These are phyloP conservation scores for Lutraria lutraria DNA, from an alignment of 2,888 invertebrate genomes.

Conservation along the genomic window DNA sequence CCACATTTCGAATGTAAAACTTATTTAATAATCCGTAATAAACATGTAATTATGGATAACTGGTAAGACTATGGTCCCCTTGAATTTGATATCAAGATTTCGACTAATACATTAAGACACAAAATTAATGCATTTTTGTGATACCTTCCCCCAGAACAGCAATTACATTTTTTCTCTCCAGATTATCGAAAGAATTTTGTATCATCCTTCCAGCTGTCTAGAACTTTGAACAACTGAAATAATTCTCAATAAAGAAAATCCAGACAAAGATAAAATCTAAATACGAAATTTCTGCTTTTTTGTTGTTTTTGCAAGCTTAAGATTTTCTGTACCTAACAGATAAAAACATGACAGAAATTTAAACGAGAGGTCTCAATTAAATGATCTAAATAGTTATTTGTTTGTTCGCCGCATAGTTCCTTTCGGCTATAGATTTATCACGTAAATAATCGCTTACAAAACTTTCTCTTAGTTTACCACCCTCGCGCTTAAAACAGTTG, in stretches of 20 bases:
- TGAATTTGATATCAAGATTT: constrained; percentile 11
- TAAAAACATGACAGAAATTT: constrained; percentile 21
- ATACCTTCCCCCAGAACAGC: not conserved
- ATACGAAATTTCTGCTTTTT: constrained; percentile 3
- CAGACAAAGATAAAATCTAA: constrained; percentile 18
- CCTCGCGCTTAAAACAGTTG: not conserved
- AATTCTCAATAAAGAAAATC: constrained; percentile 21
- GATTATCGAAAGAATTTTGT: constrained; percentile 15
- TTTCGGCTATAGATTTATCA: not conserved
- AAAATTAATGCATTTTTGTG: constrained; percentile 15
- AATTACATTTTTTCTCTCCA: not conserved
- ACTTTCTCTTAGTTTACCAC: constrained; percentile 6
- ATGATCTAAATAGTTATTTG: not conserved
- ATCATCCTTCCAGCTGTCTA: not conserved
- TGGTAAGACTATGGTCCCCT: not conserved
- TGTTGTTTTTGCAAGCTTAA: not conserved
- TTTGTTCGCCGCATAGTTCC: not conserved
- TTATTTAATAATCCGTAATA: constrained; percentile 10
- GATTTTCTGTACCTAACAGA: not conserved
- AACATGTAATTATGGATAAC: not conserved
- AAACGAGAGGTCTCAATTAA: not conserved
- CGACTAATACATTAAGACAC: not conserved
- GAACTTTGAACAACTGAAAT: not conserved
- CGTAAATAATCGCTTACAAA: not conserved
- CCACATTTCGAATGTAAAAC: not conserved